These are phyloP conservation scores for Diglossa cyanea DNA, from an alignment of 2,797 vertebrate genomes.

Conservation along the genomic window DNA sequence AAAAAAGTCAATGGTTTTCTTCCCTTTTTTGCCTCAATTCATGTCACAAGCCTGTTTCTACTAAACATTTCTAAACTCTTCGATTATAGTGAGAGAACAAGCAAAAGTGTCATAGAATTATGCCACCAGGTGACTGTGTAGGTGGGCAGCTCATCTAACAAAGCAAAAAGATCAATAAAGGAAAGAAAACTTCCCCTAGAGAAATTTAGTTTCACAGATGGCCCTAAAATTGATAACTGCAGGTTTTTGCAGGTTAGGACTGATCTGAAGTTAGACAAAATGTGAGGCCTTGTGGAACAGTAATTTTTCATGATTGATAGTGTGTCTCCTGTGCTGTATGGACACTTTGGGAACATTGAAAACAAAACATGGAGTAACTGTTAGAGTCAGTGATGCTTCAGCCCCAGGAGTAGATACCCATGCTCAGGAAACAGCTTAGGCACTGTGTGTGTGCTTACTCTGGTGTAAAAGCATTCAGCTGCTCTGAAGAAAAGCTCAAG, in stretches of 20 bases:
- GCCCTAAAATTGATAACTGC: background rate
- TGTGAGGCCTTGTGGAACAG: background rate
- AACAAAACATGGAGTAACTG: background rate
- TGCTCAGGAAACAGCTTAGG: background rate
- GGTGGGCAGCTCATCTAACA: background rate
- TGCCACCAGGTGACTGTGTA: fast-evolving
- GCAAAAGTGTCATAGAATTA: background rate
- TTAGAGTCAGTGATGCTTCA: fast-evolving
- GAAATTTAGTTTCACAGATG: background rate
- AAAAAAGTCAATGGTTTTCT: background rate
- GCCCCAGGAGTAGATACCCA: background rate
- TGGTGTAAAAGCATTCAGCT: background rate
- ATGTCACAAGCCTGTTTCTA: background rate
- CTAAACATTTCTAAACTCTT: background rate
- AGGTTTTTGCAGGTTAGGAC: background rate
- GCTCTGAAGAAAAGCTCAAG: background rate
- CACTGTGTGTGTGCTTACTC: background rate
- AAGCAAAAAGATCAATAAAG: background rate
- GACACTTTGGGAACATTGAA: fast-evolving
- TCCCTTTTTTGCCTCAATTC: background rate
- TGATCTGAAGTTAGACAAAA: background rate
- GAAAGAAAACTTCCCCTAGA: background rate
- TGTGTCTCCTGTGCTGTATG: background rate
- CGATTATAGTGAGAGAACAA: background rate
- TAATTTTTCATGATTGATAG: background rate